phyloP scores from a whole-genome alignment of 2,797 vertebrate genomes.

The Pantherophis alleghaniensis region DNA sequence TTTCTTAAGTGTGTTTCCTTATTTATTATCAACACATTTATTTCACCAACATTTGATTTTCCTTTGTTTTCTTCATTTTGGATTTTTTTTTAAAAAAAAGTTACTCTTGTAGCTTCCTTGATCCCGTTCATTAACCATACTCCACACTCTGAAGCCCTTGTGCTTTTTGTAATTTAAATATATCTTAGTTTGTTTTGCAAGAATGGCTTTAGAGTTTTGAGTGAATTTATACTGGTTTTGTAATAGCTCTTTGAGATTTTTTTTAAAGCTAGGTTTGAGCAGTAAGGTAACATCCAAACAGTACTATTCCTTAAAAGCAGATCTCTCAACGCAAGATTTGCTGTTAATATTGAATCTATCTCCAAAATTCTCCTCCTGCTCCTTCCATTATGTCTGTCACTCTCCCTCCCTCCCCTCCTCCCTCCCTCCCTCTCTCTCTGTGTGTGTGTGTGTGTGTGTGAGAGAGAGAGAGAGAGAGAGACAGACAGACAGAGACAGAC shows the following conservation, averaged over 20 bases:
- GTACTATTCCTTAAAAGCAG: neutral
- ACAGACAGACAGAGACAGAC: neutral
- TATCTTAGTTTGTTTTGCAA: neutral
- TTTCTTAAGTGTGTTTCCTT: neutral
- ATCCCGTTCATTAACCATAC: neutral
- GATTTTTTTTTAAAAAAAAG: neutral
- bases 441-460: neutral
- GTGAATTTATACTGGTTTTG: neutral
- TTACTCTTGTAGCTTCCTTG: neutral
- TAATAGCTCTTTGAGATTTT: neutral
- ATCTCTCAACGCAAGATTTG: neutral
- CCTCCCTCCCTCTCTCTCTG: no score
- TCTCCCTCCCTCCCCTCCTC: no score
- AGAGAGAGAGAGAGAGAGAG: neutral
- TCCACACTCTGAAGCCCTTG: neutral
- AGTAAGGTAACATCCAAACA: neutral
- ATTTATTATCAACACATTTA: neutral
- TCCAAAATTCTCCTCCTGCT: neutral
- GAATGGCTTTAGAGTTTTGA: neutral
- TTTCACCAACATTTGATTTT: neutral
- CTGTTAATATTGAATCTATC: neutral
- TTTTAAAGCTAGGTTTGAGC: neutral
- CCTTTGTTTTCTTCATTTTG: neutral
- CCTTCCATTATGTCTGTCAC: neutral
- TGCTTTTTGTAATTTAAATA: neutral